Base-by-base conservation (phyloP, 2,797 vertebrate species). In the Austrolebias charrua region DNA sequence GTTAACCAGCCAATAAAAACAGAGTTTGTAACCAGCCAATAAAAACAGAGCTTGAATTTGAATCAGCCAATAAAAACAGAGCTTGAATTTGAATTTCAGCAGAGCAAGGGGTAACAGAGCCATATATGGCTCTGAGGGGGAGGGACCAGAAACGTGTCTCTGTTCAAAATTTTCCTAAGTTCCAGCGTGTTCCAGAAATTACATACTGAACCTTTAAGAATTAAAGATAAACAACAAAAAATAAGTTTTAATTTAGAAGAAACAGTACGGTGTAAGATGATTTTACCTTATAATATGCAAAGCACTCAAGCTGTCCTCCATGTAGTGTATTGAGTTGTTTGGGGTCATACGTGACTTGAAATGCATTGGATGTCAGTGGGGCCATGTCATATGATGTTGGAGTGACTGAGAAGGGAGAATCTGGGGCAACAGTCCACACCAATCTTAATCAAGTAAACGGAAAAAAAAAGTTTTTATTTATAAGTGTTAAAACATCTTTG, bases 251-350 rank as follows among this genome's bases (percentile, higher is more conserved):
- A 63, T 18, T 57, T 0, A 5, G 31, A 55, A 40, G 9, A 44
- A 15, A n/a, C 11, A 4, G 12, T 8, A 1, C 4, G 50, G 9
- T 62, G 33, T 20, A 12, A 7, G 4, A 0, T 3, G 53, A 15
- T 18, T 9, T 45, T 75, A 96, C 95, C 95, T 95, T 95, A 62
- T 94, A 92, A 46, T 90, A 72, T 19, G 94, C 93, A 29, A 97
- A 98, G 69, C 93, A 97, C 86, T 99, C 96, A 0, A 99, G 91
- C 60, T 97, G 95, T 0, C 78, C 92, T 7, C 88, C 86, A 0
- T 94, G 95, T 52, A 97, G 81, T 47, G 74, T 77, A 75, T 95
- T 94, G 44, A 81, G 73, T 73, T 93, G 84, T 51, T 87, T 78
- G 0, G 96, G 95, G 6, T 77, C 77, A 84, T 96, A 99, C 60